These are phyloP conservation scores for Alosa sapidissima DNA, from an alignment of 2,797 vertebrate species.

Conservation along the genomic window DNA sequence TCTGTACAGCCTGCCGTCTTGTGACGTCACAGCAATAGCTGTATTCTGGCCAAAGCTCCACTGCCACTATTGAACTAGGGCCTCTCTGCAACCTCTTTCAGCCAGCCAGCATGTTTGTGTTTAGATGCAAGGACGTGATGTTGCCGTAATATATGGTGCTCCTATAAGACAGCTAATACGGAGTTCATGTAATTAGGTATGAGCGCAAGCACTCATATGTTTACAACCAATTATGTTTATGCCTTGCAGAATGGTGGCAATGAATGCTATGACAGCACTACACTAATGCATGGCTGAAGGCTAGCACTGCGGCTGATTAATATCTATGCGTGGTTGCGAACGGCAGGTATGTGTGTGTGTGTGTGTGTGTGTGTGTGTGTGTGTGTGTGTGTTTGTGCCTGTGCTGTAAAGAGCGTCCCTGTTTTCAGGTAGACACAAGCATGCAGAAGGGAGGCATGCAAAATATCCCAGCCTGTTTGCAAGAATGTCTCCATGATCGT, in stretches of 20 bases:
- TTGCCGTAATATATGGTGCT: not conserved
- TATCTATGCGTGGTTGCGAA: not conserved
- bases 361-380: constrained; percentile 29
- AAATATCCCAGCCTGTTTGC: constrained; percentile 35
- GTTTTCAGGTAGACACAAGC: not conserved
- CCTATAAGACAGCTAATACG: not conserved
- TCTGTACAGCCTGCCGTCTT: not conserved
- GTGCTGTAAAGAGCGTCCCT: not conserved
- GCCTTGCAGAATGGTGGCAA: constrained; percentile 3
- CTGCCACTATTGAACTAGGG: not conserved
- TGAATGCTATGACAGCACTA: constrained; percentile 14
- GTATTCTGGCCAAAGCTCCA: not conserved
- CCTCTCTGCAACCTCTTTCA: not conserved
- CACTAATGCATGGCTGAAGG: constrained; percentile 19
- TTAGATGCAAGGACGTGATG: constrained; percentile 9
- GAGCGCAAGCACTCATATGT: not conserved
- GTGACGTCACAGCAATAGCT: not conserved
- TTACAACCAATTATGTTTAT: not conserved
- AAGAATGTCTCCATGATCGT: not conserved
- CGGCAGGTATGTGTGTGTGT: not conserved
- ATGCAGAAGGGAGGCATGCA: constrained; percentile 12
- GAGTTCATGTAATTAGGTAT: not conserved
- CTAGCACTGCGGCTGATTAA: constrained; percentile 34
- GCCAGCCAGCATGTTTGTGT: constrained; percentile 38
- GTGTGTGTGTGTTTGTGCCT: constrained; percentile 55